Conservation (phyloP, 2,888 invertebrate genomes). For the Phania funesta region DNA sequence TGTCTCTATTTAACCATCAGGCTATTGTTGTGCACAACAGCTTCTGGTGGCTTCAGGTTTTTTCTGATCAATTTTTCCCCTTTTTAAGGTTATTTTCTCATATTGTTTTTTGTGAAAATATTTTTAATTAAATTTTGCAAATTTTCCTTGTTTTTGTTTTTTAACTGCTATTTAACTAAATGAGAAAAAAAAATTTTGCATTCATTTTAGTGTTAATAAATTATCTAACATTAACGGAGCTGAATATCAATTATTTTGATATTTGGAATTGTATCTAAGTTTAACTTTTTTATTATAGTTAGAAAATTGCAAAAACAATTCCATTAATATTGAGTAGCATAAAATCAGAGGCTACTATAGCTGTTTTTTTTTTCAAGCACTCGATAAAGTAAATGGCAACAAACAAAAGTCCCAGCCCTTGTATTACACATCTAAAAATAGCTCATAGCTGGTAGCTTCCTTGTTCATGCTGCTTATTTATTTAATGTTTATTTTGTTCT, state of each 20-base stretch:
- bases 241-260: conserved; percentile 19
- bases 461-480: too few species aligned
- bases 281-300: too few species aligned
- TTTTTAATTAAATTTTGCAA: conserved; percentile 1
- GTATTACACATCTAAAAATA: too few species aligned
- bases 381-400: too few species aligned
- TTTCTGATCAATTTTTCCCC: not conserved
- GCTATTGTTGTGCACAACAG: conserved; percentile 8
- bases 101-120: conserved; percentile 9
- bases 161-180: not conserved
- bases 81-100: not conserved
- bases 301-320: too few species aligned
- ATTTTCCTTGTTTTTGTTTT: not conserved
- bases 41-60: not conserved
- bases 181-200: conserved; percentile 16
- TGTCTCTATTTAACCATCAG: conserved; percentile 30
- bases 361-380: too few species aligned
- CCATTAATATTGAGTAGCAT: too few species aligned
- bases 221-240: conserved; percentile 4
- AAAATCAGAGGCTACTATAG: too few species aligned
- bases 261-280: not conserved
- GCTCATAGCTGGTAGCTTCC: too few species aligned
- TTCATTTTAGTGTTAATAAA: conserved; percentile 1
- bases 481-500: too few species aligned
- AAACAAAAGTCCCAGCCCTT: too few species aligned